These are phyloP conservation scores for Tipula confusa DNA, from an alignment of 2,888 invertebrate genomes.

Conservation along the genomic window DNA sequence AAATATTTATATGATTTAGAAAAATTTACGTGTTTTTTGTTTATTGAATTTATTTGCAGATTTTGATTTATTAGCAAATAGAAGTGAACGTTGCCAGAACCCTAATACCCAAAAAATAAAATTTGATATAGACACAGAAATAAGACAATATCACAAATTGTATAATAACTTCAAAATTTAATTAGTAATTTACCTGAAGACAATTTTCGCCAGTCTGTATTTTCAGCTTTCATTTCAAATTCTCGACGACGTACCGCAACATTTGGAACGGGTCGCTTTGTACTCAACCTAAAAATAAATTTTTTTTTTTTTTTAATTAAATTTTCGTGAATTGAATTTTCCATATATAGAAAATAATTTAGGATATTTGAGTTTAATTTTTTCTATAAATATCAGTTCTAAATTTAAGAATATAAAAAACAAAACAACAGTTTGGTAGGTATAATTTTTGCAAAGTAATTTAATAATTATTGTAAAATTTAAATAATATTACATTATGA, in stretches of 20 bases:
- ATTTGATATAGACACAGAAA: not conserved
- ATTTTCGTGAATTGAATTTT: not conserved
- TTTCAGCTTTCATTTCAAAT: conserved; percentile 59
- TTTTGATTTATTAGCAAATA: conserved; percentile 12
- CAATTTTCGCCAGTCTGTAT: conserved; percentile 34
- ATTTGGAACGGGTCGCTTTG: conserved; percentile 66
- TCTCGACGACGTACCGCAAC: conserved; percentile 69
- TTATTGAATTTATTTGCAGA: not conserved
- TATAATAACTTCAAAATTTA: not conserved
- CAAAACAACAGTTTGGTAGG: too few relatives aligned
- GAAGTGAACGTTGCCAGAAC: conserved; percentile 3
- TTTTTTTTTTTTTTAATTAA: not conserved
- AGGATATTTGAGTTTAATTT: too few relatives aligned
- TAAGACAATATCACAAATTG: not conserved
- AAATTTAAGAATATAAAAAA: too few relatives aligned
- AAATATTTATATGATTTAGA: conserved; percentile 15
- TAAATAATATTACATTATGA: too few relatives aligned
- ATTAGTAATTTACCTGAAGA: conserved; percentile 31
- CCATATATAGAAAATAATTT: too few relatives aligned
- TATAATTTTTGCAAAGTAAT: not conserved
- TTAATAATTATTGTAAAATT: too few relatives aligned
- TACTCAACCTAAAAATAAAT: conserved; percentile 53
- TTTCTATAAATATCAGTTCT: too few relatives aligned
- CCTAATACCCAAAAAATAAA: not conserved
- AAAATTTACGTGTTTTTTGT: conserved; percentile 14